phyloP scores from a whole-genome alignment of 2,888 invertebrate species.

The Scaptomyza parva region DNA sequence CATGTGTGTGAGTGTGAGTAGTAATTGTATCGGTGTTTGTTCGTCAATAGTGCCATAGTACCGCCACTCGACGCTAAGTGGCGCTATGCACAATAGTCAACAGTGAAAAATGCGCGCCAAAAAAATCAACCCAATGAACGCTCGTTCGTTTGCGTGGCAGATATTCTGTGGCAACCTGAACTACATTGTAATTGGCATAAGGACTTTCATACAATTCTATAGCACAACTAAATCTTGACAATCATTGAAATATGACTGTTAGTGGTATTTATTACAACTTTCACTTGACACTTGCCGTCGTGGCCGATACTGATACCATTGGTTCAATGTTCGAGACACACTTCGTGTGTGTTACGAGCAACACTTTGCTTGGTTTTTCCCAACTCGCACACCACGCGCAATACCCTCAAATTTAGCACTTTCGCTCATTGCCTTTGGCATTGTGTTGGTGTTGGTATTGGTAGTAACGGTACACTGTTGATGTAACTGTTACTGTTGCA shows the following conservation, averaged over 20 bases:
- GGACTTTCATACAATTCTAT: too few relatives aligned
- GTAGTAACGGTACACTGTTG: too few relatives aligned
- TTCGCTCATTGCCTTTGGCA: conserved; percentile 52
- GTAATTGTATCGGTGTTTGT: conserved; percentile 32
- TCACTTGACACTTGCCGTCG: conserved; percentile 26
- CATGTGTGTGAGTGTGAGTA: conserved; percentile 4
- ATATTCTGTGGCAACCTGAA: conserved; percentile 1
- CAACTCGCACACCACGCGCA: conserved; percentile 33
- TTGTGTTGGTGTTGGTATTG: conserved; percentile 39
- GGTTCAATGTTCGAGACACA: conserved; percentile 10
- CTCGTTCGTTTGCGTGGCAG: not conserved
- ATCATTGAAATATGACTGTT: not conserved
- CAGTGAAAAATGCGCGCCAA: conserved; percentile 52
- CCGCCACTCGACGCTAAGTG: conserved; percentile 55
- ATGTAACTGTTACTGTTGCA: conserved; percentile 15
- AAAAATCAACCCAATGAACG: conserved; percentile 12
- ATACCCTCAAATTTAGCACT: conserved; percentile 45
- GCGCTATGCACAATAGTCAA: conserved; percentile 49
- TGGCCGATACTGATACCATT: conserved; percentile 25
- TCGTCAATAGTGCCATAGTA: conserved; percentile 37
- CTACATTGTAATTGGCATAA: conserved; percentile 7
- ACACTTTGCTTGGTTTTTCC: conserved; percentile 63
- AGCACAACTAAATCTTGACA: not conserved
- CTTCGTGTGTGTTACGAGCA: conserved; percentile 18
- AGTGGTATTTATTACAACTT: conserved; percentile 6